These are phyloP conservation scores for Melanotaenia pygmaea DNA, from an alignment of 2,797 vertebrate genomes.

Conservation along the genomic window DNA sequence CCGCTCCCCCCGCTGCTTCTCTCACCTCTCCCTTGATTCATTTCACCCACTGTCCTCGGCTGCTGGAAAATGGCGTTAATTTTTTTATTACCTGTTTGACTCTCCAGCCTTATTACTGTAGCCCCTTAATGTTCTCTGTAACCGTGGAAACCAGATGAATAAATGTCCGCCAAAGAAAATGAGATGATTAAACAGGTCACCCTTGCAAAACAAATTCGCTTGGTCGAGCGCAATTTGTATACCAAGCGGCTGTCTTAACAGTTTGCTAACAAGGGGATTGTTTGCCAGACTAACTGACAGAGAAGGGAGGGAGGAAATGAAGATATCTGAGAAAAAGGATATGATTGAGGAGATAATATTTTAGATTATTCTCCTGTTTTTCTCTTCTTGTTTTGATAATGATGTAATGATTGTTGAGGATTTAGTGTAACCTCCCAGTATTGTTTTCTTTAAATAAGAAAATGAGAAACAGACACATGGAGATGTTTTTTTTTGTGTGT, in stretches of 20 bases:
- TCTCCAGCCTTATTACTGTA: conserved; percentile 99
- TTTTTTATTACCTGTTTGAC: conserved; percentile 99
- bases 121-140: conserved; percentile 99
- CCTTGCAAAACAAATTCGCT: conserved; percentile 99
- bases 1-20: conserved; percentile 69
- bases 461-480: neutral
- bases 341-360: conserved; percentile 80
- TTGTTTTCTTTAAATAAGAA: conserved; percentile 23
- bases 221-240: conserved; percentile 88
- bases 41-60: conserved; percentile 91
- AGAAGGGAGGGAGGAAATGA: conserved; percentile 62
- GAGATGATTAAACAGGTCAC: conserved; percentile 99
- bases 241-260: conserved; percentile 86
- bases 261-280: conserved; percentile 90
- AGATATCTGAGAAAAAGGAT: conserved; percentile 72
- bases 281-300: conserved; percentile 83
- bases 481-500: conserved; percentile 7
- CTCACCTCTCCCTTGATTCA: conserved; percentile 88
- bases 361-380: conserved; percentile 65
- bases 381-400: conserved; percentile 60
- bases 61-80: conserved; percentile 97
- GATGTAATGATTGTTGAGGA: conserved; percentile 38
- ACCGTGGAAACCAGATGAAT: conserved; percentile 99
- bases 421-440: conserved; percentile 24
- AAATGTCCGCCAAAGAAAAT: conserved; percentile 99